Evolutionary conservation across 2,888 invertebrate species (phyloP), one percentile per base, ranked within the genome.

Genomic region (Agapostemon virescens): DNA sequence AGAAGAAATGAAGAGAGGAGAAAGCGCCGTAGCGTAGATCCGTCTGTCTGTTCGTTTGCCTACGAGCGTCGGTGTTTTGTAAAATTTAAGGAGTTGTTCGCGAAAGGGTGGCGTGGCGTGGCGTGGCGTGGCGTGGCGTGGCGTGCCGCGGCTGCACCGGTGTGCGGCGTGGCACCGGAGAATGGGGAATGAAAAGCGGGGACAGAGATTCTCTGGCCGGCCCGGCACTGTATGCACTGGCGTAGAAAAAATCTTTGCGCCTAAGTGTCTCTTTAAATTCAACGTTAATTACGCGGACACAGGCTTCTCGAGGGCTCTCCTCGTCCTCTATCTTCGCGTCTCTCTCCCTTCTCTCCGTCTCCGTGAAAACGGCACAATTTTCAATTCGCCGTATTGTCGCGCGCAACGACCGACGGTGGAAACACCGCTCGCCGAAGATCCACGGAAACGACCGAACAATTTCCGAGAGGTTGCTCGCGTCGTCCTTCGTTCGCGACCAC

Each of bases 51-150:
- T 69, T 68, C 69, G 63, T 73, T 74, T 63, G 72, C 64, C 72
- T 61, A 67, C 76, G 73, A 66, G 76, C 40, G 79, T 40, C 69
- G 68, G 72, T 75, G 70, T 74, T 83, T 86, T 88, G 81, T 80
- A 85, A 88, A 88, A 88, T 88, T 88, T 84, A 88, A 89, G 79
- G 64, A 86, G 82, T 79, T 80, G 69, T 73, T 58, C 61, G 84
- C 69, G 69, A 71, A 33, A 38, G 71, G 58, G 26, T 26, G 66
- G 45, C 23, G n/a, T 23, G 23, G 30, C 55, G 23, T 26, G 13
- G 38, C 23, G n/a, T 6, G 52, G n/a, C 45, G 52, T n/a, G 0
- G 11, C 9, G 45, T 15, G n/a, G 73, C 71, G 77, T 45, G 49
- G 58, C 67, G 55, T 55, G 55, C 49, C 49, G 49, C 49, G 49